Evolutionary conservation across 2,888 invertebrate genomes (phyloP).

Genomic region (Bellardia bayeri): DNA sequence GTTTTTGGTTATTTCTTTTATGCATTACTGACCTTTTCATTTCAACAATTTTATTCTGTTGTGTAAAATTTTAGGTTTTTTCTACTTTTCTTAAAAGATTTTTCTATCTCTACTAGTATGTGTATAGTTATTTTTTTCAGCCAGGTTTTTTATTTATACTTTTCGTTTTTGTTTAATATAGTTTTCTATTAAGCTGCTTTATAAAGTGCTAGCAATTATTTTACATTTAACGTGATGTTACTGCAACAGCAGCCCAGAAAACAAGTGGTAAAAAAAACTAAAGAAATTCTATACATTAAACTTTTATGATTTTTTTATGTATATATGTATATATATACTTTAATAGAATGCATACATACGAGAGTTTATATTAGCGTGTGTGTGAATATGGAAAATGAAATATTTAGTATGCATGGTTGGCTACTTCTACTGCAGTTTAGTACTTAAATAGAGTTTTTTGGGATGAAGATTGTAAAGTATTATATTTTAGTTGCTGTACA

Average conservation of each 20-base stretch:
- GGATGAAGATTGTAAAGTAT: background rate
- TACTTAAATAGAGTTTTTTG: conserved; percentile 29
- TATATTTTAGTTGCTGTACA: conserved; percentile 3
- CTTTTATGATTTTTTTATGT: background rate
- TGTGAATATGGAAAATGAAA: conserved; percentile 43
- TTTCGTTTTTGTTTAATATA: conserved; percentile 7
- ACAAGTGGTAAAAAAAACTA: conserved; percentile 16
- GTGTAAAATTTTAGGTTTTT: conserved; percentile 24
- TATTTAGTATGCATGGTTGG: conserved; percentile 64
- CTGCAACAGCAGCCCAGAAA: conserved; percentile 41
- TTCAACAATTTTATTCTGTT: background rate
- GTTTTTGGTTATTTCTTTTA: background rate
- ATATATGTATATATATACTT: background rate
- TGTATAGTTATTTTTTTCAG: background rate
- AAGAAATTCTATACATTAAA: conserved; percentile 25
- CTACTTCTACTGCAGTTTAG: conserved; percentile 61
- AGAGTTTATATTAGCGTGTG: background rate
- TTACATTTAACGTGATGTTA: conserved; percentile 66
- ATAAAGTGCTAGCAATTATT: conserved; percentile 67
- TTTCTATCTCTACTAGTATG: background rate
- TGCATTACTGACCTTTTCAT: conserved; percentile 10
- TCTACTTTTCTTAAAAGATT: conserved; percentile 25
- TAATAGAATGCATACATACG: conserved; percentile 14
- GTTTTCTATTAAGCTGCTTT: conserved; percentile 61
- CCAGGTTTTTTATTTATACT: conserved; percentile 19